These are phyloP conservation scores for Gymnorhina tibicen DNA, from an alignment of 2,113 vertebrate species.

Conservation along the genomic window DNA sequence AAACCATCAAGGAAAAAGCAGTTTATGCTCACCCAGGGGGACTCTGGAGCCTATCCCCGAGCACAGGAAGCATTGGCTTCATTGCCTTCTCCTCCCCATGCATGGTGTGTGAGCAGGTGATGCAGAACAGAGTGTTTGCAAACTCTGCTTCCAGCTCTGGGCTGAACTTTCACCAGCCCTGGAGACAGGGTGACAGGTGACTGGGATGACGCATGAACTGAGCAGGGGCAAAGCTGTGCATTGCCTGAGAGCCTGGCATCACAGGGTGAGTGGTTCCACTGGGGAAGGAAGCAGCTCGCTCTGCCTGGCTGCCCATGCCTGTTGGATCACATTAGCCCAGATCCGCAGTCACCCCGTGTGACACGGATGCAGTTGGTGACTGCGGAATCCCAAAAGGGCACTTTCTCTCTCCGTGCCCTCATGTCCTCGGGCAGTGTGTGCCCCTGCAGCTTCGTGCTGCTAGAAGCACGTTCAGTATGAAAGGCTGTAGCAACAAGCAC, in stretches of 20 bases:
- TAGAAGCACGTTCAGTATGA: fast-evolving
- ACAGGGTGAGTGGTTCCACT: fast-evolving
- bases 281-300: neutral
- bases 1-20: neutral
- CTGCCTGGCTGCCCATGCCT: neutral
- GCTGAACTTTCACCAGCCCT: neutral
- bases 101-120: neutral
- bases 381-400: neutral
- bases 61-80: neutral
- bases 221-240: neutral
- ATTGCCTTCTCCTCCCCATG: neutral
- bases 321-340: neutral
- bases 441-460: neutral
- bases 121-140: neutral
- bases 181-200: neutral
- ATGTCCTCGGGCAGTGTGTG: neutral
- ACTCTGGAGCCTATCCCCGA: neutral
- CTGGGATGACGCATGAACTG: neutral
- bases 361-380: fast-evolving
- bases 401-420: neutral
- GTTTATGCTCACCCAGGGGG: neutral
- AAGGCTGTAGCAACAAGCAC: neutral
- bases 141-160: neutral
- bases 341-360: neutral
- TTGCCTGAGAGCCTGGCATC: neutral